Evolutionary conservation across 2,113 vertebrate species (phyloP), one percentile per base, ranked within the genome.

Genomic region (Sapajus apella): DNA sequence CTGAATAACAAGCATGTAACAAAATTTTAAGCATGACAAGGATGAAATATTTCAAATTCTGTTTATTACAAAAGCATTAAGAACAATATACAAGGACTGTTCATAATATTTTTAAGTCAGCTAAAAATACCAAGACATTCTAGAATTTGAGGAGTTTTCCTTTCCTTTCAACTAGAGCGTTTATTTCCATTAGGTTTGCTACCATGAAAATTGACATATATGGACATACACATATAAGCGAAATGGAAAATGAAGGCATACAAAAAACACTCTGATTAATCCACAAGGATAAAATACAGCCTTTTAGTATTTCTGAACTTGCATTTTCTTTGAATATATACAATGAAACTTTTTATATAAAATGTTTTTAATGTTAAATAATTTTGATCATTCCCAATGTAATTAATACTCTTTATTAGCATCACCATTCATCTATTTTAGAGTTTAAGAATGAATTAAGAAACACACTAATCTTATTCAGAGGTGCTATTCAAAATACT

Each of bases 1-100:
- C 98, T 97, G 97, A 98, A 98, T 97, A 95, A 98, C 95, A 98
- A 98, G 95, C 97, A 97, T 87, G 90, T 97, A 94, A 97, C 86
- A 97, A 97, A 96, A 81, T 85, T 97, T 93, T 96, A 84, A 98
- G 85, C 23, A 97, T 45, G 91, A 97, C 94, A 97, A 98, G 96
- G 94, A 96, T 70, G 76, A 93, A 92, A 96, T 96, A 97, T 73
- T 58, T 97, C 79, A 95, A 98, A 96, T 88, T 94, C 87, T 76
- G 13, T 98, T 96, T 47, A 61, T 87, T 96, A 96, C 30, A 96
- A 98, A 98, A 98, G 88, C 84, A 3, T 77, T 97, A 97, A 95
- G 91, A 96, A 97, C 97, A 97, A 91, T 98, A 98, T 89, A 97
- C 66, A 97, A 96, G 96, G 91, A 92, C 30, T 96, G 50, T 87